Conservation (phyloP, 2,113 vertebrate genomes). For the Rattus rattus region DNA sequence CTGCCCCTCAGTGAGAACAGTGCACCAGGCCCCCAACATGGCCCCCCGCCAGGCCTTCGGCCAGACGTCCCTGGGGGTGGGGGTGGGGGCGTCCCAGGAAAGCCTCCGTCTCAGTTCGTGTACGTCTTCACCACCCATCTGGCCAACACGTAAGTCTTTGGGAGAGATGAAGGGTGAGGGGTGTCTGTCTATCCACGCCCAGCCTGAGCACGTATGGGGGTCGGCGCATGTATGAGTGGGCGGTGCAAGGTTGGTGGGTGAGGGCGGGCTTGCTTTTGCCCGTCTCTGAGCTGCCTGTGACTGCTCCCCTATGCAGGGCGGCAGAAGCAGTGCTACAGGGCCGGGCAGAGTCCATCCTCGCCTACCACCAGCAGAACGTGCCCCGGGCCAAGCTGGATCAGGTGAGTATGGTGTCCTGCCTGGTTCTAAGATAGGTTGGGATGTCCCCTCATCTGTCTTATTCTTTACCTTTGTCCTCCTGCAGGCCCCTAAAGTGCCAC, state of each 20-base stretch:
- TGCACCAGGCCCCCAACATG: constrained; percentile 83
- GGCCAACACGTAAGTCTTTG: constrained; percentile 94
- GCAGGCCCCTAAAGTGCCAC: constrained; percentile 89
- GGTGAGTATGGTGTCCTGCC: constrained; percentile 81
- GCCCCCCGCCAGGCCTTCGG: constrained; percentile 84
- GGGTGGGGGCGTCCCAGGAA: constrained; percentile 79
- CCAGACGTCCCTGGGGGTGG: constrained; percentile 84
- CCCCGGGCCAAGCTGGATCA: constrained; percentile 94
- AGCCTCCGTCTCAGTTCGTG: constrained; percentile 92
- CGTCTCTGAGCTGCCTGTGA: not conserved
- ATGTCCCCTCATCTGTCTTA: not conserved
- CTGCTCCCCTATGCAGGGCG: constrained; percentile 87
- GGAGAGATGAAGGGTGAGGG: not conserved
- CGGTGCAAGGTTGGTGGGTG: not conserved
- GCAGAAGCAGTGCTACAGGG: constrained; percentile 97
- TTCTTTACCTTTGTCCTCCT: constrained; percentile 64
- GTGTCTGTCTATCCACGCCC: rapidly evolving
- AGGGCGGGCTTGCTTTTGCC: not conserved
- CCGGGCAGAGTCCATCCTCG: constrained; percentile 94
- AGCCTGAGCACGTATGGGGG: not conserved
- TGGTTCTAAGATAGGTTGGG: not conserved
- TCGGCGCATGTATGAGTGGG: rapidly evolving
- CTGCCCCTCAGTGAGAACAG: constrained; percentile 87
- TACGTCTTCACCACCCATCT: constrained; percentile 98
- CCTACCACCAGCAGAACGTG: constrained; percentile 98